A percentile compares a stretch with the other conserved stretches of the same genome.
These are phyloP conservation scores for Furcifer pardalis DNA, from an alignment of 2,797 vertebrate genomes.

Conservation along the genomic window DNA sequence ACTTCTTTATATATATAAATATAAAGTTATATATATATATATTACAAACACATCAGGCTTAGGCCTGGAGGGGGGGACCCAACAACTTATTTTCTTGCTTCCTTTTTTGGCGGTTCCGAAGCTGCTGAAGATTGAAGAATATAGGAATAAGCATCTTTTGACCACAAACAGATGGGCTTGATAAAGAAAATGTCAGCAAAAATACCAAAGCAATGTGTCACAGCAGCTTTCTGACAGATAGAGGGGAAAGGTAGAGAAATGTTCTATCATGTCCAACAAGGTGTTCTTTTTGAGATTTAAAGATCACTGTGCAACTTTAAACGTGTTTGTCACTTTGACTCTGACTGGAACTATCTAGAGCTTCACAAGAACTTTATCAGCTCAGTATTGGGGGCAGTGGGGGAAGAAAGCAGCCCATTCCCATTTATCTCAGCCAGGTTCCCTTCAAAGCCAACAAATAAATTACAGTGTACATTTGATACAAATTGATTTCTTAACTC, in stretches of 20 bases:
- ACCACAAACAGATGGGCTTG: slow-evolving; percentile 92
- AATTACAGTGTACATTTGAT: slow-evolving; percentile 99
- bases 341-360: slow-evolving; percentile 97
- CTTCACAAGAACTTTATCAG: slow-evolving; percentile 99
- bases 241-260: slow-evolving; percentile 97
- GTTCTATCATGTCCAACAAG: slow-evolving; percentile 99
- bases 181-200: slow-evolving; percentile 99
- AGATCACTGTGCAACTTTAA: slow-evolving; percentile 99
- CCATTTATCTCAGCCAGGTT: slow-evolving; percentile 99
- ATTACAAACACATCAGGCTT: neutral
- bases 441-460: slow-evolving; percentile 99
- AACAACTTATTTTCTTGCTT: slow-evolving; percentile 54
- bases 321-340: slow-evolving; percentile 98
- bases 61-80: slow-evolving; percentile 54
- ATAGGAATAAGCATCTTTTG: slow-evolving; percentile 86
- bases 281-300: slow-evolving; percentile 99
- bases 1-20: neutral
- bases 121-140: slow-evolving; percentile 78
- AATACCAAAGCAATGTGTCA: slow-evolving; percentile 95
- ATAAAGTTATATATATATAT: slow-evolving; percentile 33
- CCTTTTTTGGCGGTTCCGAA: slow-evolving; percentile 75
- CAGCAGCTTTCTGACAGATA: slow-evolving; percentile 92
- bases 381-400: slow-evolving; percentile 73
- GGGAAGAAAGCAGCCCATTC: slow-evolving; percentile 84
- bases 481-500: slow-evolving; percentile 99